These are phyloP conservation scores for Lucinisca nassula DNA, from an alignment of 2,888 invertebrate genomes.

Conservation along the genomic window DNA sequence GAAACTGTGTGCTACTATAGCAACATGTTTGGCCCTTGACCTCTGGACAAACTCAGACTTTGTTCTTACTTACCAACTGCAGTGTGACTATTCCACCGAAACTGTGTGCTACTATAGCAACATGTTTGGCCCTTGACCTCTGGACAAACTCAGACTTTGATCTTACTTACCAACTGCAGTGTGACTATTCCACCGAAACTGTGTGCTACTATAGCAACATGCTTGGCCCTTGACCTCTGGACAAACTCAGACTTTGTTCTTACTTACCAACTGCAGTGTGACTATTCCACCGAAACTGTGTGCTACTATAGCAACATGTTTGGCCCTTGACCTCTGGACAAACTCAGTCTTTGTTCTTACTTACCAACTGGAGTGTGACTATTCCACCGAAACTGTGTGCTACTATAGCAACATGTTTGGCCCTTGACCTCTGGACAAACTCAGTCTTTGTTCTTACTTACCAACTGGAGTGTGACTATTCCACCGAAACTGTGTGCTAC, in stretches of 20 bases:
- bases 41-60: conserved; percentile 90
- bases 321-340: conserved; percentile 90
- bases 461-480: conserved; percentile 91
- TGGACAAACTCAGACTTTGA: conserved; percentile 91
- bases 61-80: no score
- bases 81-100: conserved; percentile 93
- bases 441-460: no score
- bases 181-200: conserved; percentile 93
- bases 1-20: conserved; percentile 94
- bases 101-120: conserved; percentile 94
- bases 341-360: no score
- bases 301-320: conserved; percentile 92
- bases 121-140: conserved; percentile 90
- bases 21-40: conserved; percentile 90
- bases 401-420: conserved; percentile 91
- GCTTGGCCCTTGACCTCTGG: conserved; percentile 89
- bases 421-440: conserved; percentile 90
- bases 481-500: conserved; percentile 95
- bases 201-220: conserved; percentile 93
- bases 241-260: no score
- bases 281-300: conserved; percentile 94
- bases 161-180: conserved; percentile 90
- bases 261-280: conserved; percentile 90
- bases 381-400: conserved; percentile 95
- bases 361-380: conserved; percentile 91